A percentile compares a stretch with the other conserved stretches of the same genome.
phyloP scores from a whole-genome alignment of 2,888 invertebrate species.

The Lordiphosa fenestrarum region DNA sequence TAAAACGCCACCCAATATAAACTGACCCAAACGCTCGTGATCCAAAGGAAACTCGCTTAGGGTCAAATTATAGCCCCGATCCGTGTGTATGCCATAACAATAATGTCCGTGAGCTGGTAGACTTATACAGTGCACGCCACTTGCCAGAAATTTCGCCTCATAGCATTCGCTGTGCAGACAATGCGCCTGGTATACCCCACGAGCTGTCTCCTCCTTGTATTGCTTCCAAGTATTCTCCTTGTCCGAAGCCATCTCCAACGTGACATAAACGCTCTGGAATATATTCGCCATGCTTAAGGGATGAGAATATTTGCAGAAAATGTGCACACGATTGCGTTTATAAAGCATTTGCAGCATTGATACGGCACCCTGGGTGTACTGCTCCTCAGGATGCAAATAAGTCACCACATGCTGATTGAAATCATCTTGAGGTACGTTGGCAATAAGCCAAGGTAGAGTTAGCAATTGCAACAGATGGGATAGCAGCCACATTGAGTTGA shows the following conservation, averaged over 20 bases:
- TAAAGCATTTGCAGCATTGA: constrained; percentile 19
- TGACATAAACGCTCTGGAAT: constrained; percentile 35
- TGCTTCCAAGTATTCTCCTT: constrained; percentile 18
- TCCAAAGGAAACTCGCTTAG: constrained; percentile 19
- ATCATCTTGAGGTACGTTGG: no score
- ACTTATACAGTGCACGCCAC: constrained; percentile 16
- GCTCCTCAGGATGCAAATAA: neutral
- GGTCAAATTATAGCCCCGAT: constrained; percentile 29
- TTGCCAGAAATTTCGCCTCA: constrained; percentile 27
- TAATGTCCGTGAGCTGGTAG: constrained; percentile 20
- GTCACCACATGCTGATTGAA: no score
- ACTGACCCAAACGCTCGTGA: constrained; percentile 15
- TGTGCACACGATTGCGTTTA: constrained; percentile 11
- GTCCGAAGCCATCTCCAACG: constrained; percentile 9
- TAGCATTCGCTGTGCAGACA: neutral
- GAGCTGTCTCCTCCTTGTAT: constrained; percentile 29
- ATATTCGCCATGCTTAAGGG: constrained; percentile 12
- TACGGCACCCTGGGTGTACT: constrained; percentile 3
- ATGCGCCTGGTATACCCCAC: constrained; percentile 13
- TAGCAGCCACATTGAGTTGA: no score
- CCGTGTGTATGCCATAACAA: constrained; percentile 54
- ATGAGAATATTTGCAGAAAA: constrained; percentile 31
- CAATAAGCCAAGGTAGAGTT: no score
- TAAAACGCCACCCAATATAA: constrained; percentile 23
- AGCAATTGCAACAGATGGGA: no score